Conservation (phyloP, 2,888 invertebrate genomes). For the Tethea ocularis region DNA sequence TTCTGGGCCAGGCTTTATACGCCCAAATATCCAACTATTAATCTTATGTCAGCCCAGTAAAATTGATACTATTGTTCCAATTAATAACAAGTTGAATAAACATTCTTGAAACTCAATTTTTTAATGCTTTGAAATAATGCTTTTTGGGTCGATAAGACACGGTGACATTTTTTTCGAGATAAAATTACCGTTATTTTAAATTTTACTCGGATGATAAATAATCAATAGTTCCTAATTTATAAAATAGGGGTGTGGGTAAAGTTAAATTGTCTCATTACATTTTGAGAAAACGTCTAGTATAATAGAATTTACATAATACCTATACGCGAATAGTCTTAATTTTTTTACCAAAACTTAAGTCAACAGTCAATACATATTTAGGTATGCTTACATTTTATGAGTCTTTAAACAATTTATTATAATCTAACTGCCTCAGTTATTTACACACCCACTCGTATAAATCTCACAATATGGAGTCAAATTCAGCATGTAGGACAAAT, state of each 20-base stretch:
- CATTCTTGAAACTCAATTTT: too few relatives aligned
- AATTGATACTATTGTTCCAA: neutral
- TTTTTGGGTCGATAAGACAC: too few relatives aligned
- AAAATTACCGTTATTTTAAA: too few relatives aligned
- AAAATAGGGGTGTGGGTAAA: too few relatives aligned
- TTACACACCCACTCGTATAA: neutral
- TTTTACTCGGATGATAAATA: too few relatives aligned
- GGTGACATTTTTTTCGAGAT: too few relatives aligned
- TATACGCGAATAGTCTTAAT: too few relatives aligned
- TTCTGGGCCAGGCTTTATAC: neutral
- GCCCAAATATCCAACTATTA: neutral
- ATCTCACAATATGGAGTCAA: neutral
- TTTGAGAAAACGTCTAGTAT: too few relatives aligned
- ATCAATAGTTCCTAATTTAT: too few relatives aligned
- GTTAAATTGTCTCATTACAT: too few relatives aligned
- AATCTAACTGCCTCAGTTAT: neutral
- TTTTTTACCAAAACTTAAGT: neutral
- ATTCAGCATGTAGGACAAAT: neutral
- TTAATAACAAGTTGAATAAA: neutral
- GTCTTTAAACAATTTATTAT: neutral
- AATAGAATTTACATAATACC: too few relatives aligned
- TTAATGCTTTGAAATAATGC: too few relatives aligned
- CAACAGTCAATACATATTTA: neutral
- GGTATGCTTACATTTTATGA: neutral
- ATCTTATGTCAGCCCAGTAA: neutral